Evolutionary conservation across 2,797 vertebrate genomes (phyloP).

Genomic region (Rhabdophis nuchalis): DNA sequence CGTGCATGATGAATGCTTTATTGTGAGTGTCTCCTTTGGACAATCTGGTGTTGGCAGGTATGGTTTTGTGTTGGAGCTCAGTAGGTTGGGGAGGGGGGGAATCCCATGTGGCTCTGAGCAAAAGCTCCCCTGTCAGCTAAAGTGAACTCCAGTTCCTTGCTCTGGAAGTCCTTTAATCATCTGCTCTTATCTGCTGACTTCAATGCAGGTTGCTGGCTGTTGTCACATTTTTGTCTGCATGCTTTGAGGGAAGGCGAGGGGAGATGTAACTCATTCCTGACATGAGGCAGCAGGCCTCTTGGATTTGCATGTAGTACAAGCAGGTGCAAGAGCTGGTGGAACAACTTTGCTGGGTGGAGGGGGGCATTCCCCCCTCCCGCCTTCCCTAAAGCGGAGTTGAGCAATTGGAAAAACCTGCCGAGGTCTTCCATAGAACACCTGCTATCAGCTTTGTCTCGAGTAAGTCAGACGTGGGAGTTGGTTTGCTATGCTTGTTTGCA

Average conservation of each 20-base stretch:
- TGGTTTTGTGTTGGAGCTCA: background rate
- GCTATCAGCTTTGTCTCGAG: background rate
- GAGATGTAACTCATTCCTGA: slow-evolving; percentile 30
- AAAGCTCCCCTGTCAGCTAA: background rate
- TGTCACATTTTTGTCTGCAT: background rate
- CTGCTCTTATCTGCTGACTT: slow-evolving; percentile 4
- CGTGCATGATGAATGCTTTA: background rate
- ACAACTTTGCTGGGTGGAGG: background rate
- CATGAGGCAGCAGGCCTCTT: slow-evolving; percentile 33
- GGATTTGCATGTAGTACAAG: slow-evolving; percentile 32
- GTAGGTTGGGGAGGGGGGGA: background rate
- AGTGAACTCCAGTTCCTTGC: background rate
- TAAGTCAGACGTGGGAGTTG: background rate
- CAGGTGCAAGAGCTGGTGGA: slow-evolving; percentile 33
- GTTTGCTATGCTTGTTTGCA: background rate
- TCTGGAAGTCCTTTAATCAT: background rate
- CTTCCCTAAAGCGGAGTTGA: background rate
- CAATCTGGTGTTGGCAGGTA: background rate
- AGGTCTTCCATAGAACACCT: background rate
- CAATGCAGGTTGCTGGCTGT: background rate
- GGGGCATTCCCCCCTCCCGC: background rate
- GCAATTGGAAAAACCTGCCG: background rate
- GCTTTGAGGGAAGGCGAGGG: background rate
- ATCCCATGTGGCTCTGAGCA: background rate
- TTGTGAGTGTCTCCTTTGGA: background rate